Conservation (phyloP, 2,113 vertebrate genomes). For the Gnathonemus echidnorhynchus region DNA sequence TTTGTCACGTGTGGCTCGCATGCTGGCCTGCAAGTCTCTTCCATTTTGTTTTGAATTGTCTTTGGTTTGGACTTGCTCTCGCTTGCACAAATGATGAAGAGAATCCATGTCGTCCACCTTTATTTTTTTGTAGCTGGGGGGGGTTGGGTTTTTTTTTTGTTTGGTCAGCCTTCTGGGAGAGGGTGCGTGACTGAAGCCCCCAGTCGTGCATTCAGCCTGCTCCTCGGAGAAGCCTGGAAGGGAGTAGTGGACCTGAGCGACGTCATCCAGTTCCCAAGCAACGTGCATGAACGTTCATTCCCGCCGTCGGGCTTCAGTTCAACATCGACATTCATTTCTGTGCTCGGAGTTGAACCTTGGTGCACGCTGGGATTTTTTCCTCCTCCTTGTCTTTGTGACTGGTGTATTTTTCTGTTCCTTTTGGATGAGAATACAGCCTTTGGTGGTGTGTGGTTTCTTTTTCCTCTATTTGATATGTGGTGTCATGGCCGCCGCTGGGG, state of each 20-base stretch:
- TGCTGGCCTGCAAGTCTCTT: conserved; percentile 53
- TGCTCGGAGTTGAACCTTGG: conserved; percentile 22
- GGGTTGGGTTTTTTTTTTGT: neutral
- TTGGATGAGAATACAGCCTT: conserved; percentile 3
- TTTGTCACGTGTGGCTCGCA: conserved; percentile 46
- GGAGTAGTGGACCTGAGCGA: neutral
- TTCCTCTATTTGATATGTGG: neutral
- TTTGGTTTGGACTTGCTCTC: conserved; percentile 28
- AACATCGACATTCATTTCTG: conserved; percentile 20
- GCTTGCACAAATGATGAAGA: conserved; percentile 25
- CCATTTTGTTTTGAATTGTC: conserved; percentile 5
- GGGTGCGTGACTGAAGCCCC: neutral
- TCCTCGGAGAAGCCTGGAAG: neutral
- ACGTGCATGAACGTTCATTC: conserved; percentile 20
- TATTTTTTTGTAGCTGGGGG: neutral
- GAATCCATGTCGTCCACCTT: neutral
- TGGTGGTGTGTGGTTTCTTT: conserved; percentile 5
- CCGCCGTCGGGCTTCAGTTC: neutral
- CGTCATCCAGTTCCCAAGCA: conserved; percentile 16
- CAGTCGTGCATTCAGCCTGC: neutral
- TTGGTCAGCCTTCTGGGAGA: neutral
- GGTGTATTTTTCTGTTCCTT: conserved; percentile 22
- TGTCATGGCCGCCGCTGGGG: neutral
- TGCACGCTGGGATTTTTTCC: conserved; percentile 20
- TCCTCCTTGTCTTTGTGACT: conserved; percentile 13